Percentiles rank a stretch among this genome's conserved stretches.
phyloP scores from a whole-genome alignment of 1,140 invertebrate species.

The Drosophila yakuba region DNA sequence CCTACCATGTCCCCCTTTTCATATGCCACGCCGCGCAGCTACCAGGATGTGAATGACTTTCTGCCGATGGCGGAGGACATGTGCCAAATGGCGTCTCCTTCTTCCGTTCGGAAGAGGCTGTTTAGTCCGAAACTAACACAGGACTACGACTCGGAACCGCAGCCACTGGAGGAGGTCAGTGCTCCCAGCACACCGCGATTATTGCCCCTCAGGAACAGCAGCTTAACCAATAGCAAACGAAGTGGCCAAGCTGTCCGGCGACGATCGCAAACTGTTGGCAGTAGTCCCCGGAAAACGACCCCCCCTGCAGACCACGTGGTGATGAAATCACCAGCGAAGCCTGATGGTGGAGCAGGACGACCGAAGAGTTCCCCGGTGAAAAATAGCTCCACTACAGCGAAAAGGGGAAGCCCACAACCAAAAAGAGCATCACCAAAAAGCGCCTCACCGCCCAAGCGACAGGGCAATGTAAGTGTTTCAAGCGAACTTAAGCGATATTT shows the following conservation, averaged over 20 bases:
- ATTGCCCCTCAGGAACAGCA: constrained; percentile 30
- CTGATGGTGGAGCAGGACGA: neutral
- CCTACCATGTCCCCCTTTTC: neutral
- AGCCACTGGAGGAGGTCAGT: constrained; percentile 11
- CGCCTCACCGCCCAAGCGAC: constrained; percentile 1
- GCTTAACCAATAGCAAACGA: constrained; percentile 34
- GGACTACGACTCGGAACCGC: constrained; percentile 37
- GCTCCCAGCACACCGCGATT: constrained; percentile 38
- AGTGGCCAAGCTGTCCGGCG: neutral
- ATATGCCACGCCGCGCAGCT: constrained; percentile 7
- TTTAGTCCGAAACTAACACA: constrained; percentile 21
- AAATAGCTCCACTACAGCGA: neutral
- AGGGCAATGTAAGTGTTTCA: constrained; percentile 10
- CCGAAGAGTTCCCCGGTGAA: neutral
- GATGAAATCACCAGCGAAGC: constrained; percentile 1
- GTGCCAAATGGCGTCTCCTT: neutral
- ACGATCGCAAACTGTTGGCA: constrained; percentile 1
- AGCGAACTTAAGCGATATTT: neutral
- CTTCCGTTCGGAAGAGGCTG: constrained; percentile 47
- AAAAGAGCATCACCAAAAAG: neutral
- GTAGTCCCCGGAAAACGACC: neutral
- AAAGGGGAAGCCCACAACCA: neutral
- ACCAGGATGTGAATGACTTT: constrained; percentile 7
- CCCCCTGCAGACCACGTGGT: neutral
- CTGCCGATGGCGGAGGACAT: neutral